A percentile compares a stretch with the other conserved stretches of the same genome.
Conservation (phyloP, 2,888 invertebrate species). For the Drosophila conformis region DNA sequence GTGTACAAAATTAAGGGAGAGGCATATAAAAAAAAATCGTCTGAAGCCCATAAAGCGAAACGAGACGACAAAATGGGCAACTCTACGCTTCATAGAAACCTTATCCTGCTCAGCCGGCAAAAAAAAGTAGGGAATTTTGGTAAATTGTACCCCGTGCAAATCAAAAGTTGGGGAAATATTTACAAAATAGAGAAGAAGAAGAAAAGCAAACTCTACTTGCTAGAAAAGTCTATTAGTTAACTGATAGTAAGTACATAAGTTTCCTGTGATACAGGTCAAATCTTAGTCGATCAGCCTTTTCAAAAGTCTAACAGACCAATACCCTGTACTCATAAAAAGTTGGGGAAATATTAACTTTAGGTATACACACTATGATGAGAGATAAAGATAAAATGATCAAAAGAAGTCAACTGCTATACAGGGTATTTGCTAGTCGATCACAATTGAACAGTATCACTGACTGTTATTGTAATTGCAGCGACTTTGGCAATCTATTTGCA, state of each 20-base stretch:
- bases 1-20: conserved; percentile 64
- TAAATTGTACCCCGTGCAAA: conserved; percentile 3
- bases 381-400: not conserved
- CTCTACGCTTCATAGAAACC: conserved; percentile 18
- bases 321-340: not conserved
- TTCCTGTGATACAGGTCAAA: not conserved
- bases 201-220: not conserved
- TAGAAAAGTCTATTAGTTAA: not conserved
- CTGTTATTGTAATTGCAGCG: conserved; percentile 38
- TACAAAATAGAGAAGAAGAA: not conserved
- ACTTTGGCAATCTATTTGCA: conserved; percentile 46
- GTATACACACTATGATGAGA: not conserved
- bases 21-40: conserved; percentile 15
- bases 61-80: conserved; percentile 26
- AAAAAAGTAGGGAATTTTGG: not conserved
- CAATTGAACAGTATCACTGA: no score
- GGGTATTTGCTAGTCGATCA: not conserved
- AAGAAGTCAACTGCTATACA: not conserved
- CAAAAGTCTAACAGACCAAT: rapidly evolving
- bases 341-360: not conserved
- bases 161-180: not conserved
- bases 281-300: not conserved
- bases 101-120: conserved; percentile 16
- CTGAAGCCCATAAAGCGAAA: conserved; percentile 45
- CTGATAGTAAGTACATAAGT: not conserved